Percentiles rank a stretch among this genome's conserved stretches.
Evolutionary conservation across 1,140 invertebrate genomes (phyloP).

Genomic region (Saccostrea echinata): DNA sequence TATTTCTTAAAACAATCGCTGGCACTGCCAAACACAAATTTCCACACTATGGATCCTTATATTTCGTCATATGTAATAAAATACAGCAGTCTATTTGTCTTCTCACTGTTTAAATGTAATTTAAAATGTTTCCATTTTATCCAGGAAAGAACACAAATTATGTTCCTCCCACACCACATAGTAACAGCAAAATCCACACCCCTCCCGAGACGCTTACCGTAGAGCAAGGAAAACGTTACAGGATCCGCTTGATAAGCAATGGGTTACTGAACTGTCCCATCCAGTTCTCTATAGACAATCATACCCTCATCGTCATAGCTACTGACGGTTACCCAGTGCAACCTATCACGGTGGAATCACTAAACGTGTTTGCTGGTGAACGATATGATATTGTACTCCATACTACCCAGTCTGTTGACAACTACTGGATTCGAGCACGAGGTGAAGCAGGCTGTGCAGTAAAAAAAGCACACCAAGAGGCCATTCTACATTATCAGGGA

Average conservation of each 20-base stretch:
- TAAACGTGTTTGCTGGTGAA: conserved; percentile 66
- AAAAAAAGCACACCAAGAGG: conserved; percentile 86
- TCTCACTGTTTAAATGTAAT: too few relatives aligned
- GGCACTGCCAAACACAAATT: too few relatives aligned
- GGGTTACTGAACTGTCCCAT: conserved; percentile 89
- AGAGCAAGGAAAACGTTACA: conserved; percentile 82
- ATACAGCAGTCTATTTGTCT: too few relatives aligned
- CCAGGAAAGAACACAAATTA: too few relatives aligned
- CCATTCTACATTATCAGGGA: conserved; percentile 81
- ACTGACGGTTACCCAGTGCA: conserved; percentile 65
- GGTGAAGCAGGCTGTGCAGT: conserved; percentile 89
- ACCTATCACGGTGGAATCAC: conserved; percentile 57
- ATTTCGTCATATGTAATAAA: too few relatives aligned
- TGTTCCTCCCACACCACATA: conserved; percentile 72
- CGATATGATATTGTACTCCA: conserved; percentile 89
- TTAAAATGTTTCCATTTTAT: too few relatives aligned
- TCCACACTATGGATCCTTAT: too few relatives aligned
- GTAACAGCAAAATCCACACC: conserved; percentile 84
- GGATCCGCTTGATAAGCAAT: conserved; percentile 93
- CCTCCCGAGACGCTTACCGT: conserved; percentile 63
- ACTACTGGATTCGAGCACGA: conserved; percentile 91
- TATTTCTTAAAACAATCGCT: too few relatives aligned
- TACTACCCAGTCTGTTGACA: conserved; percentile 86
- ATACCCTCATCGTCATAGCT: conserved; percentile 65
- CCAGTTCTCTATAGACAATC: conserved; percentile 67